Percentiles rank a stretch among this genome's conserved stretches.
These are phyloP conservation scores for Gadopsis marmoratus DNA, from an alignment of 2,797 vertebrate genomes.

Conservation along the genomic window DNA sequence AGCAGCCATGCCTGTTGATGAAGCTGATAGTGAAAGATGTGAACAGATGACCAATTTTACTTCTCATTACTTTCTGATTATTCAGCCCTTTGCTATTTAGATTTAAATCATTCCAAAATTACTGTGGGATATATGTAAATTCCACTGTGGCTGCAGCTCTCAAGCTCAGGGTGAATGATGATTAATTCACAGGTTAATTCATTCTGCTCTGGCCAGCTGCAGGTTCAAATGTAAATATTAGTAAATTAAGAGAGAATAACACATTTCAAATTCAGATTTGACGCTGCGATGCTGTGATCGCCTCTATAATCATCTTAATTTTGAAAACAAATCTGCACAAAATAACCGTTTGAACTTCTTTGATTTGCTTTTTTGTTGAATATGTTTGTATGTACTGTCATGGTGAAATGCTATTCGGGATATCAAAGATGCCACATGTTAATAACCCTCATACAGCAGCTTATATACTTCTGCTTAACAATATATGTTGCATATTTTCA, in stretches of 20 bases:
- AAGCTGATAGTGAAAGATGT: slow-evolving; percentile 67
- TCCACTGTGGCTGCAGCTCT: slow-evolving; percentile 59
- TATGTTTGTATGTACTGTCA: not conserved
- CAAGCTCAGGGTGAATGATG: slow-evolving; percentile 60
- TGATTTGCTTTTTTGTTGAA: not conserved
- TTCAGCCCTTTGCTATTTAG: slow-evolving; percentile 76
- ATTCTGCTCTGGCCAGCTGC: slow-evolving; percentile 79
- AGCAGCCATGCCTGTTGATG: slow-evolving; percentile 59
- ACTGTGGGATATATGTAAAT: slow-evolving; percentile 76
- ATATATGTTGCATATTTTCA: not conserved
- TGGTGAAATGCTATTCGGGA: not conserved
- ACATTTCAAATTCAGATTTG: slow-evolving; percentile 55
- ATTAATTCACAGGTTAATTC: slow-evolving; percentile 81
- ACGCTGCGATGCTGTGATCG: slow-evolving; percentile 46
- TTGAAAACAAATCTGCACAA: slow-evolving; percentile 43
- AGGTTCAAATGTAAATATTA: slow-evolving; percentile 81
- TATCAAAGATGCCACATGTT: not conserved
- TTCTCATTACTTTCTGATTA: slow-evolving; percentile 79
- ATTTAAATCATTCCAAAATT: slow-evolving; percentile 76
- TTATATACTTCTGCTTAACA: not conserved
- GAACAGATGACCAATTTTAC: slow-evolving; percentile 81
- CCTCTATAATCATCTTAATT: slow-evolving; percentile 40
- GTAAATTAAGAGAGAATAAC: slow-evolving; percentile 59
- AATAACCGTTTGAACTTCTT: slow-evolving; percentile 9
- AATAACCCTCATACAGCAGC: not conserved